Evolutionary conservation across 2,888 invertebrate species (phyloP), one percentile per base, ranked within the genome.

Genomic region (Neoascia interrupta): DNA sequence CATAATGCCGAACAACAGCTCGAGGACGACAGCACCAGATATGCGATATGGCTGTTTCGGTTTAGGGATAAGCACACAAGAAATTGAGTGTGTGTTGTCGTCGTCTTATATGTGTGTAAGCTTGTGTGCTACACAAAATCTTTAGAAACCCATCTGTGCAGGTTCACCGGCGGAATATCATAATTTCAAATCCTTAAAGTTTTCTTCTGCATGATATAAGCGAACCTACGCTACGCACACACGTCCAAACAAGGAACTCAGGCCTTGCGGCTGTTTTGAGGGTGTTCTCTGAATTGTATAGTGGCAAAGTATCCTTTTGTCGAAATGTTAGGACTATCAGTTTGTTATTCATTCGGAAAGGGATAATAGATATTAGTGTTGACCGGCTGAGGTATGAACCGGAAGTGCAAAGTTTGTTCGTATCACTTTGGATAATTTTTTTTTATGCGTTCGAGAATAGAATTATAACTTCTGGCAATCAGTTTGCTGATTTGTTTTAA

Each of bases 1-100:
- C 61, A 66, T 79, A 79, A 73, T 79, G 26, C 76, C 45, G 28
- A 76, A 72, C 70, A 72, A 60, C 47, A 76, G 26, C 8, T 26
- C 26, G 8, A 26, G 28, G 23, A 61, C 36, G 36, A 26, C 26
- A 51, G 19, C 10, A 64, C 19, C 58, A 74, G 64, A 53, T 70
- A 58, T 64, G 58, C 51, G 63, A 51, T 60, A 53, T 31, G 51
- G 28, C 45, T 64, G 28, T 37, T 66, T 41, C 15, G 75, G 49
- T 75, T 69, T 56, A 49, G 37, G 54, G 8, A 21, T n/a, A n/a
- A n/a, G n/a, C n/a, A n/a, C n/a, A n/a, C 34, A 49, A 63, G 63
- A 56, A 39, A 18, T 39, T 66, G 45, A 39, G 26, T 61, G 26
- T 49, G 21, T 51, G 23, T 19, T 34, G n/a, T n/a, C n/a, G n/a